Evolutionary conservation across 2,113 vertebrate genomes (phyloP), one percentile per base, ranked within the genome.

Genomic region (Percopsis transmontana): DNA sequence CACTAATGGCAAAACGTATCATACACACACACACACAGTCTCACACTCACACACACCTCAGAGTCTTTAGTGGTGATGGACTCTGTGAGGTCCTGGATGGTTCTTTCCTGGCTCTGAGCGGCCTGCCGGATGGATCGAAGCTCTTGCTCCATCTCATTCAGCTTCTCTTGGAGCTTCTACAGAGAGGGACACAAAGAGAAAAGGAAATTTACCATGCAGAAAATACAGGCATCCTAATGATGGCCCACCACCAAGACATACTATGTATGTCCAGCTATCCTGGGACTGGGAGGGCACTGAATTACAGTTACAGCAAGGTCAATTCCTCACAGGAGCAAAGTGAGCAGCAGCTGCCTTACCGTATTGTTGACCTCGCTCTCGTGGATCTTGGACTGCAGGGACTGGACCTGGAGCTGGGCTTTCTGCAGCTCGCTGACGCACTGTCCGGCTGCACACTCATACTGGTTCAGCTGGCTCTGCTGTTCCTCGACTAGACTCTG

Each of bases 121-220:
- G 88, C 90, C 73, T 96, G 94, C 68, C 92, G 94, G 55, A 88
- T 90, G 60, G 92, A 92, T 63, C 91, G 94, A 40, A 98, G 87
- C 79, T 99, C 93, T 18, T 72, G 90, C 87, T 93, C 93, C 94
- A 97, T 90, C 79, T 96, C 94, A 38, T 81, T 88, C 81, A 97
- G 83, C 84, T 94, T 98, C 79, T 97, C 94, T 89, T 97, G 95
- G 58, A 99, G 91, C 85, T 93, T 91, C 97, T 99, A 16, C 45
- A 62, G 44, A 58, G 72, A 62, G 0, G 18, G n/a, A 58, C 1
- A 73, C 0, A 24, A 23, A 16, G 45, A 47, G 1, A 5, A 2
- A 8, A 0, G 42, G 16, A n/a, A 10, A 15, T 20, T 11, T 3
- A 24, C 23, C 13, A 13, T 14, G 4, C 23, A 39, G 7, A 40